Percentiles rank a stretch among this genome's conserved stretches.
These are phyloP conservation scores for Meghimatium bilineatum DNA, from an alignment of 2,888 invertebrate species.

Conservation along the genomic window DNA sequence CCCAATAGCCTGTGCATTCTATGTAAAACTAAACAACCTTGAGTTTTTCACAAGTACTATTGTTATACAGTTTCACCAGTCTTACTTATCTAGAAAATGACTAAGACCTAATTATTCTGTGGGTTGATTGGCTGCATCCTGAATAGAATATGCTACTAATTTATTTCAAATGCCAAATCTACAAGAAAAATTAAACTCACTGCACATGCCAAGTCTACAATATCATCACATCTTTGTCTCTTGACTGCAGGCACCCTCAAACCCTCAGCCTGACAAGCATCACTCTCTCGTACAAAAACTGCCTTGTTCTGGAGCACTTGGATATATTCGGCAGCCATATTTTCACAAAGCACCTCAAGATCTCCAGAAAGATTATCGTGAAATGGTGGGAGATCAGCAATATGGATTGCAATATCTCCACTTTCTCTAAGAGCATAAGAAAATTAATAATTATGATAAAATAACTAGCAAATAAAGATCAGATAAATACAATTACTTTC, in stretches of 20 bases:
- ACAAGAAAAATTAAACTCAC: not conserved
- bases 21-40: too few relatives aligned
- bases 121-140: too few relatives aligned
- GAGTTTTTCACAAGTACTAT: too few relatives aligned
- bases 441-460: not conserved
- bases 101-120: too few relatives aligned
- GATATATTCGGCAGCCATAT: constrained; percentile 46
- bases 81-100: too few relatives aligned
- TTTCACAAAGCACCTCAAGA: constrained; percentile 38
- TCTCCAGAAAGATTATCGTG: not conserved
- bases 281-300: constrained; percentile 42
- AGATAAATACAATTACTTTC: not conserved
- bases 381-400: constrained; percentile 31
- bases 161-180: too few relatives aligned
- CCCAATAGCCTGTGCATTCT: too few relatives aligned
- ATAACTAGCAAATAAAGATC: not conserved
- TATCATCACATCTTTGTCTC: constrained; percentile 29
- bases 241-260: constrained; percentile 32
- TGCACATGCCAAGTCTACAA: constrained; percentile 17
- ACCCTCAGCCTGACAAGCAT: constrained; percentile 32
- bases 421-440: constrained; percentile 4
- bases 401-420: constrained; percentile 11
- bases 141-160: too few relatives aligned
- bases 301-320: constrained; percentile 37
- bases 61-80: too few relatives aligned